A percentile compares a stretch with the other conserved stretches of the same genome.
phyloP scores from a whole-genome alignment of 2,888 invertebrate species.

The Standfussiana lucernea region DNA sequence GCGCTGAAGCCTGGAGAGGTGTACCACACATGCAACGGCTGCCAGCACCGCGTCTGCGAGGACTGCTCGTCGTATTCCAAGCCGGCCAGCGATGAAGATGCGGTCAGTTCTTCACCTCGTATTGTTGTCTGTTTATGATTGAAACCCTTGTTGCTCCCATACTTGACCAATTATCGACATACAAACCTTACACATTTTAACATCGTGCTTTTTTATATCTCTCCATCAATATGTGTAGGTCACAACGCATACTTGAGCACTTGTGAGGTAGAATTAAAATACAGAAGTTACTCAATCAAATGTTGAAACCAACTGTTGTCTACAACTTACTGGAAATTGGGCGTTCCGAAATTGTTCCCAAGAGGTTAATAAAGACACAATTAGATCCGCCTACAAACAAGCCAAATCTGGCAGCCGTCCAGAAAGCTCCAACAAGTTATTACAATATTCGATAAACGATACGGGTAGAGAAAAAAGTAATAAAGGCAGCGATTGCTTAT shows the following conservation, averaged over 20 bases:
- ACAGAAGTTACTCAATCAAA: background rate
- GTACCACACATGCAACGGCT: conserved; percentile 96
- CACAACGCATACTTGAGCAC: background rate
- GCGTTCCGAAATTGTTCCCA: conserved; percentile 5
- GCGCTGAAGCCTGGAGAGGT: conserved; percentile 97
- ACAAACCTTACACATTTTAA: background rate
- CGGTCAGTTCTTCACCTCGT: conserved; percentile 89
- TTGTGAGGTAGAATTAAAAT: background rate
- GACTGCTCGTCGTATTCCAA: conserved; percentile 98
- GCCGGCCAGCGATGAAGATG: conserved; percentile 95
- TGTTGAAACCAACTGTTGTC: conserved; percentile 10
- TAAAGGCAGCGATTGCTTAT: conserved; percentile 1
- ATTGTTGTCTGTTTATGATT: background rate
- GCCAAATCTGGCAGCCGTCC: conserved; percentile 28
- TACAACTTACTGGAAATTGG: conserved; percentile 20
- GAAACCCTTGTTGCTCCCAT: background rate
- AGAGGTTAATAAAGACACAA: conserved; percentile 28
- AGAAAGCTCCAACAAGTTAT: conserved; percentile 27
- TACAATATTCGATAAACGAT: conserved; percentile 32
- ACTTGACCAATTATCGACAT: background rate
- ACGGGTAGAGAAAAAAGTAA: conserved; percentile 22
- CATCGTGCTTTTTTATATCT: background rate
- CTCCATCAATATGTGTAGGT: background rate
- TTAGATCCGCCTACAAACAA: conserved; percentile 25
- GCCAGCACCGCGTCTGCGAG: conserved; percentile 97